Conservation (phyloP, 1,140 invertebrate species). For the Drosophila teissieri region DNA sequence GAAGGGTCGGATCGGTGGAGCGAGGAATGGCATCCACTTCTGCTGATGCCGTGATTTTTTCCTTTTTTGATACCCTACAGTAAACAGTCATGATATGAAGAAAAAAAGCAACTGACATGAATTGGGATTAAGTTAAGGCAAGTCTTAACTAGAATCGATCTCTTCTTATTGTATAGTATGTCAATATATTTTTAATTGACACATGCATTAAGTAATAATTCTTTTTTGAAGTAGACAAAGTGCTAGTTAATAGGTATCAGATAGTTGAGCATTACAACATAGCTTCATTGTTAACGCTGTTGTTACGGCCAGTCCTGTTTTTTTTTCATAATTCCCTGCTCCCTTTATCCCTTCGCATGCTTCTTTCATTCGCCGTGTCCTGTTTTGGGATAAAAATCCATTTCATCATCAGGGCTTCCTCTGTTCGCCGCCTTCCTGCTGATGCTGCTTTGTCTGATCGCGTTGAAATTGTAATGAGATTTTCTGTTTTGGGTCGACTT, state of each 20-base stretch:
- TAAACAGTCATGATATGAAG: not conserved
- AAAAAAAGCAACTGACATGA: no score
- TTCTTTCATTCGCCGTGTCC: conserved; percentile 49
- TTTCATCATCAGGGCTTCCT: conserved; percentile 79
- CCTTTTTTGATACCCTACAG: conserved; percentile 19
- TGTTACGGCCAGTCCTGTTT: conserved; percentile 48
- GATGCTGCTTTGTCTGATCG: conserved; percentile 69
- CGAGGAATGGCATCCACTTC: conserved; percentile 56
- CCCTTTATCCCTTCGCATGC: conserved; percentile 9
- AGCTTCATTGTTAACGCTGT: conserved; percentile 49
- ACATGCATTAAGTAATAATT: no score
- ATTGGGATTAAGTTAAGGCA: no score
- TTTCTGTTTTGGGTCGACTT: conserved; percentile 45
- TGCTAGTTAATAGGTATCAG: not conserved
- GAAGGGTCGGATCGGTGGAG: not conserved
- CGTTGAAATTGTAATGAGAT: conserved; percentile 84
- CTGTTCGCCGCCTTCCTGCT: conserved; percentile 20
- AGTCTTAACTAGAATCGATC: no score
- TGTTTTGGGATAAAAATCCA: conserved; percentile 82
- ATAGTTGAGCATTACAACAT: not conserved
- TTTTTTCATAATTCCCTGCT: conserved; percentile 47
- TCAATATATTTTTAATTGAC: no score
- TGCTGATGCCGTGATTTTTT: conserved; percentile 74
- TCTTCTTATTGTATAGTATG: no score
- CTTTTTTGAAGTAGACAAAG: no score